phyloP scores from a whole-genome alignment of 2,113 vertebrate species.

The Oreochromis tanganicae region DNA sequence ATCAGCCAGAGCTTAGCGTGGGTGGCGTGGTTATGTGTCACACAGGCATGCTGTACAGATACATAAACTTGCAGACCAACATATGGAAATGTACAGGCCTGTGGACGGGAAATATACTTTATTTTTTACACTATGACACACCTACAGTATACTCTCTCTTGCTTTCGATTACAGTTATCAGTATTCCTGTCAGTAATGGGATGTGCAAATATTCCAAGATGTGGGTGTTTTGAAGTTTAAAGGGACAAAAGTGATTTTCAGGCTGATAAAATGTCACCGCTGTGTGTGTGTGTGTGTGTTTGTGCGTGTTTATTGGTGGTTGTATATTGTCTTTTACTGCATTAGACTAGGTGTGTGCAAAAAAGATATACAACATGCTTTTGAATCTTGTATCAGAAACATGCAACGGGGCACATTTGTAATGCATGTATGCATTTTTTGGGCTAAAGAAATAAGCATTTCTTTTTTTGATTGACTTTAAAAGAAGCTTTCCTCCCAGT shows the following conservation, averaged over 20 bases:
- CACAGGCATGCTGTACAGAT: neutral
- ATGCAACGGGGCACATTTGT: neutral
- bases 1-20: neutral
- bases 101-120: neutral
- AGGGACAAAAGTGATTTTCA: slow-evolving; percentile 18
- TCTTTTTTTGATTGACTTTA: slow-evolving; percentile 29
- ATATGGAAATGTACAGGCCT: neutral
- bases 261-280: slow-evolving; percentile 26
- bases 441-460: slow-evolving; percentile 30
- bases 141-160: neutral
- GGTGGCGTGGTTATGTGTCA: neutral
- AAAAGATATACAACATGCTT: neutral
- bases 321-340: neutral
- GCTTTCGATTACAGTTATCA: neutral
- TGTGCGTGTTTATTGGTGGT: neutral
- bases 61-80: neutral
- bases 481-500: slow-evolving; percentile 15
- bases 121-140: neutral
- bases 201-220: neutral
- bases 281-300: neutral
- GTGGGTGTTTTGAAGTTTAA: neutral
- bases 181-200: neutral
- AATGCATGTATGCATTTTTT: neutral
- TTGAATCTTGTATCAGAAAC: neutral
- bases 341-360: neutral